Evolutionary conservation across 2,888 invertebrate species (phyloP), one percentile per base, ranked within the genome.

Genomic region (Spodoptera exigua): DNA sequence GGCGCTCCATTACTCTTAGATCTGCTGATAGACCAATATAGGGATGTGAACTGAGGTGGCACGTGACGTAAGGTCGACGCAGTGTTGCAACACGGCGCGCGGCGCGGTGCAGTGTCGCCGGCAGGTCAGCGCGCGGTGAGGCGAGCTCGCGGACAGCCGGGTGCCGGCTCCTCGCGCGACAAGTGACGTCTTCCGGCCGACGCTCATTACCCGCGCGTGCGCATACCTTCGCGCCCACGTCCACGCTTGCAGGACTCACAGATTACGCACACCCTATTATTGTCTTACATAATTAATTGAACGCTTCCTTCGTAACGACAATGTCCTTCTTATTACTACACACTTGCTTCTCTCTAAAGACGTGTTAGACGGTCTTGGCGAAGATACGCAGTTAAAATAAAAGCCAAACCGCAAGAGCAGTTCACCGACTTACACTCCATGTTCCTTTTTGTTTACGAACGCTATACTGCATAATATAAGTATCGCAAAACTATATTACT

Each of bases 181-280:
- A 84, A 85, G 84, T 85, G 85, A 45, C 67, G 62, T 45, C 70
- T 76, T 81, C 80, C 81, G 78, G 64, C 61, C 74, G 76, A 61
- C 74, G 70, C 78, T 74, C 74, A 71, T 78, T 73, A 70, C 58
- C 63, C 65, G 76, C 80, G 77, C 80, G 76, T 76, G 77, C 74
- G 68, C 76, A 76, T 76, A 74, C 74, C 74, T 72, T 62, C 53
- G 49, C 66, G 70, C 80, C 79, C 78, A 78, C 82, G 72, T 79
- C 62, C 61, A 40, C 57, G 46, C 63, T 51, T 65, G 74, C 75
- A 62, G 44, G 64, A 72, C 62, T 39, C 41, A 45, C 44, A 27
- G 34, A 71, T 69, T 65, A 72, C 76, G 64, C 62, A 63, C 52
- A 62, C 62, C 53, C 70, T 74, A 69, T 69, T 71, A 75, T 61